Base-by-base conservation (phyloP, 2,888 invertebrate genomes). In the Callinectes sapidus region DNA sequence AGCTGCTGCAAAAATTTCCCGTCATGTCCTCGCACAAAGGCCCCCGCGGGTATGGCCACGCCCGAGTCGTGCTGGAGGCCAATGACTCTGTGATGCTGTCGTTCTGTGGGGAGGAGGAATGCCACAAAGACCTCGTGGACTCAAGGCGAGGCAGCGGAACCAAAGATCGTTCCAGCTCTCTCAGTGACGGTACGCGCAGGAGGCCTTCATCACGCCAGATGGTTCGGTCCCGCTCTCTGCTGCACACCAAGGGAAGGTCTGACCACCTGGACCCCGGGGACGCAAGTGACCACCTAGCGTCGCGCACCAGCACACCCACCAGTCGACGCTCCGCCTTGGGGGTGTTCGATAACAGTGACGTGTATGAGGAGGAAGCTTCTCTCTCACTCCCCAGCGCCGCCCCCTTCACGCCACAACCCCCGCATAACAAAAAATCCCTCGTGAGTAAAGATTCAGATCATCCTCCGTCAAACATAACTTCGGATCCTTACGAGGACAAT, bases 31-130 rank as follows among this genome's bases (percentile, higher is more conserved):
- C 66, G 2, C 92, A 85, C 48, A 35, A 39, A 16, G 89, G 61
- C 13, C 92, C 92, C 13, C 23, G 32, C 10, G 92, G 92, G 0
- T 92, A 71, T 86, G 28, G 23, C 18, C 85, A 85, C 55, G 90
- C 92, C 32, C n/a, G 71, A 18, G 32, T 90, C 1, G 32, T 61
- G 8, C 90, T 92, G 28, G 89, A 92, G 28, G 86, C 86, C 23
- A 28, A 61, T 32, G 86, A 90, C 2, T 14, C 90, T 16, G 66
- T 90, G 35, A 90, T 86, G 18, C 90, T 92, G 42, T 87, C 92
- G 6, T 32, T 92, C 71, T 42, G 16, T n/a, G 87, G 90, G 0
- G 92, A 87, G n/a, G 87, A 90, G 23, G 86, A 89, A n/a, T 39
- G 18, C 6, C 39, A 35, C n/a, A 61, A 71, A 28, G 66, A 81